phyloP scores from a whole-genome alignment of 2,113 vertebrate genomes.

The Toxotes jaculatrix region DNA sequence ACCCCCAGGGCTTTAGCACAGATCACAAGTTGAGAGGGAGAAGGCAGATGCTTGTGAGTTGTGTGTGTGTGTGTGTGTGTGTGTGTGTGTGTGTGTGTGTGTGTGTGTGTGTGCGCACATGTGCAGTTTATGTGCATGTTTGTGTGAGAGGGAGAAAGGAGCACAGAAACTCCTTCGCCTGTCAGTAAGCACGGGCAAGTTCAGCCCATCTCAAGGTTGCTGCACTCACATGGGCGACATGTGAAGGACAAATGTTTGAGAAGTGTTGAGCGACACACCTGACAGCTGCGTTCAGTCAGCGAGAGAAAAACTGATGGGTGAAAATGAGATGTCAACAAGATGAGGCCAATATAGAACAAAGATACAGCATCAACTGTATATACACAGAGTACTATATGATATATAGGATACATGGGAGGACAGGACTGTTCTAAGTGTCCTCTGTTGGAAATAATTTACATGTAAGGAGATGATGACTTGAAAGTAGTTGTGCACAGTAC shows the following conservation, averaged over 20 bases:
- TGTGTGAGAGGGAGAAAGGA: slow-evolving; percentile 28
- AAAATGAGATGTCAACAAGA: slow-evolving; percentile 77
- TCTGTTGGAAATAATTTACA: slow-evolving; percentile 25
- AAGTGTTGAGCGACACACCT: slow-evolving; percentile 42
- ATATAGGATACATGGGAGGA: slow-evolving; percentile 20
- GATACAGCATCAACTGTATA: not conserved
- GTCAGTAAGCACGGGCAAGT: slow-evolving; percentile 17
- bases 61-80: not conserved
- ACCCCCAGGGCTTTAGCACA: slow-evolving; percentile 62
- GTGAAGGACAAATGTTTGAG: slow-evolving; percentile 64
- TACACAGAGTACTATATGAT: not conserved
- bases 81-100: not conserved
- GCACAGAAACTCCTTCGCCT: slow-evolving; percentile 34
- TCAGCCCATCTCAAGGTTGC: slow-evolving; percentile 58
- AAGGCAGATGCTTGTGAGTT: slow-evolving; percentile 22
- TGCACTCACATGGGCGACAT: slow-evolving; percentile 24
- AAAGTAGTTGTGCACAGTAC: not conserved
- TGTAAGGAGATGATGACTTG: slow-evolving; percentile 8
- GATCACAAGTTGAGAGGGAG: slow-evolving; percentile 54
- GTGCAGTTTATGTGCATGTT: not conserved
- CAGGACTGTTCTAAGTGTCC: not conserved
- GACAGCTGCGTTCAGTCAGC: slow-evolving; percentile 67
- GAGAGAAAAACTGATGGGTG: slow-evolving; percentile 62
- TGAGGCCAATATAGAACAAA: slow-evolving; percentile 40
- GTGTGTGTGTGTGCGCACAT: not conserved